A percentile compares a stretch with the other conserved stretches of the same genome.
Conservation (phyloP, 2,888 invertebrate species). For the Criorhina ranunculi region DNA sequence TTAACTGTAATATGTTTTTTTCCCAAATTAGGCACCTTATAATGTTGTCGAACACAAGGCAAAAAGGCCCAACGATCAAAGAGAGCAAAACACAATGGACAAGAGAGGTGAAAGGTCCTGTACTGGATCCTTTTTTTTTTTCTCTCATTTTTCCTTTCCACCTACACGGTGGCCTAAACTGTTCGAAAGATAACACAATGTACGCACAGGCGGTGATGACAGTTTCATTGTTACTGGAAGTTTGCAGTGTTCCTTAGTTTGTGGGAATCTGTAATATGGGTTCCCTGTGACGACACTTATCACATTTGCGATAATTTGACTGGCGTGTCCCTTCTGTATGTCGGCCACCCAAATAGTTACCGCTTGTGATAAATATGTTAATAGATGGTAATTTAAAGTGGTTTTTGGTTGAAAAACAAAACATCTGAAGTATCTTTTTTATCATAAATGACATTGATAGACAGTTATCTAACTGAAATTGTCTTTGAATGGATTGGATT, state of each 20-base stretch:
- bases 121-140: conserved; percentile 40
- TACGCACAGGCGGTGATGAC: conserved; percentile 73
- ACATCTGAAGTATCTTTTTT: not conserved
- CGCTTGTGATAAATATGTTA: conserved; percentile 64
- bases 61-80: conserved; percentile 19
- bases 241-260: conserved; percentile 54
- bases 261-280: conserved; percentile 42
- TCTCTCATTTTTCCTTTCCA: conserved; percentile 16
- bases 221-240: conserved; percentile 72
- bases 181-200: conserved; percentile 67
- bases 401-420: conserved; percentile 41
- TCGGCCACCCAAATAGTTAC: conserved; percentile 71
- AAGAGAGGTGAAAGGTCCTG: conserved; percentile 61
- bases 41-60: conserved; percentile 58
- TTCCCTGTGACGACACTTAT: conserved; percentile 72
- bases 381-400: conserved; percentile 69
- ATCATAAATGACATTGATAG: conserved; percentile 21
- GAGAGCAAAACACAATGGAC: conserved; percentile 18
- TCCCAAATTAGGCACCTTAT: conserved; percentile 72
- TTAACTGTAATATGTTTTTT: conserved; percentile 70
- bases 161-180: conserved; percentile 72
- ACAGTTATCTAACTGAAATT: not conserved
- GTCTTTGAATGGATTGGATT: no score
- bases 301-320: conserved; percentile 76
- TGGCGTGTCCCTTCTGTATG: conserved; percentile 62